A percentile compares a stretch with the other conserved stretches of the same genome.
These are phyloP conservation scores for Sebastes minor DNA, from an alignment of 2,797 vertebrate genomes.

Conservation along the genomic window DNA sequence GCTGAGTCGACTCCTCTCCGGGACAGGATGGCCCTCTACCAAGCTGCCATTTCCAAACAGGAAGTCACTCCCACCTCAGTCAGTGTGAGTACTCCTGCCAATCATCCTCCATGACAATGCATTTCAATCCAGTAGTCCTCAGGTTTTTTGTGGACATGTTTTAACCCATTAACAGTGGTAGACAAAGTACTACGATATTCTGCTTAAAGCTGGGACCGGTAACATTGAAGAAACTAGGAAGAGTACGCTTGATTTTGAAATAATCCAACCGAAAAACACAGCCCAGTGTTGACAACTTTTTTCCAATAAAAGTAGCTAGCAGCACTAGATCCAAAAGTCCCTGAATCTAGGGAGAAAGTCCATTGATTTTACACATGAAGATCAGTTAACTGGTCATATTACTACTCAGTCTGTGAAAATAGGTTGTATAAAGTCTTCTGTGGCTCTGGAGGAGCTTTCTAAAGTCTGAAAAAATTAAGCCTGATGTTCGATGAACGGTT, in stretches of 20 bases:
- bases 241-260: neutral
- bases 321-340: neutral
- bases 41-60: constrained; percentile 92
- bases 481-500: too few relatives aligned
- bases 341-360: neutral
- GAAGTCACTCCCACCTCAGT: constrained; percentile 68
- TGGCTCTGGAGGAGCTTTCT: too few relatives aligned
- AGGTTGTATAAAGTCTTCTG: too few relatives aligned
- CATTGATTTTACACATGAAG: too few relatives aligned
- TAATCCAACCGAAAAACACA: neutral
- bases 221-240: neutral
- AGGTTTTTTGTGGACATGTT: neutral
- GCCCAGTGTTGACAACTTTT: neutral
- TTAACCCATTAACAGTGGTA: neutral
- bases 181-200: neutral
- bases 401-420: too few relatives aligned
- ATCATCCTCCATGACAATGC: neutral
- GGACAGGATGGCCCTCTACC: constrained; percentile 94
- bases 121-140: neutral
- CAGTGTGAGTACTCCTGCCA: constrained; percentile 64
- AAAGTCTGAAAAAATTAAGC: too few relatives aligned
- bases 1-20: constrained; percentile 89
- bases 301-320: neutral
- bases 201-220: neutral
- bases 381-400: too few relatives aligned